A percentile compares a stretch with the other conserved stretches of the same genome.
Conservation (phyloP, 2,797 vertebrate genomes). For the Xiphophorus birchmanni region DNA sequence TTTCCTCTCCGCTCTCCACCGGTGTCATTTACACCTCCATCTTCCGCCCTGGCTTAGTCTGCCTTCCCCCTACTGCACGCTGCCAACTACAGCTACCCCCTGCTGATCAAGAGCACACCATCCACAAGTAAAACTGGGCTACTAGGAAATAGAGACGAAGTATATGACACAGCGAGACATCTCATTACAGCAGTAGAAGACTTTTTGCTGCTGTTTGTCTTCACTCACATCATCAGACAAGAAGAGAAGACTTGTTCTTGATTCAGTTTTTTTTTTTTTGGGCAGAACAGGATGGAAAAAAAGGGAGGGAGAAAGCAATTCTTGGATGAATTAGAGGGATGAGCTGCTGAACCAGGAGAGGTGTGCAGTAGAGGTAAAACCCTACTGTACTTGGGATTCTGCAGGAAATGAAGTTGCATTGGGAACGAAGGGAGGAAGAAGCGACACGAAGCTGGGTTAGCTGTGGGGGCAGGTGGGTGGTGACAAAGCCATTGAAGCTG, state of each 20-base stretch:
- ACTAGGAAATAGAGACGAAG: slow-evolving; percentile 61
- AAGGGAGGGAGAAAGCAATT: slow-evolving; percentile 19
- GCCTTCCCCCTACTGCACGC: slow-evolving; percentile 64
- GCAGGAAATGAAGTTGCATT: slow-evolving; percentile 72
- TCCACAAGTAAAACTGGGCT: slow-evolving; percentile 57
- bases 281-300: slow-evolving; percentile 20
- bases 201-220: slow-evolving; percentile 68
- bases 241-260: slow-evolving; percentile 51
- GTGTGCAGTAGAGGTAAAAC: slow-evolving; percentile 36
- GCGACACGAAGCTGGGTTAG: slow-evolving; percentile 63
- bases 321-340: slow-evolving; percentile 41
- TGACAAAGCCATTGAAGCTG: slow-evolving; percentile 73
- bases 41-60: slow-evolving; percentile 65
- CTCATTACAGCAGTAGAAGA: slow-evolving; percentile 70
- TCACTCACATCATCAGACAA: slow-evolving; percentile 62
- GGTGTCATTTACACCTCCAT: slow-evolving; percentile 76
- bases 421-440: slow-evolving; percentile 64
- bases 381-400: slow-evolving; percentile 33
- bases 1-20: slow-evolving; percentile 67
- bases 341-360: slow-evolving; percentile 25
- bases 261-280: slow-evolving; percentile 28
- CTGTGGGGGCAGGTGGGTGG: slow-evolving; percentile 66
- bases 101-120: slow-evolving; percentile 53
- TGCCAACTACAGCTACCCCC: slow-evolving; percentile 62
- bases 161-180: slow-evolving; percentile 71